phyloP scores from a whole-genome alignment of 2,888 invertebrate genomes.

The Tipula helvola region DNA sequence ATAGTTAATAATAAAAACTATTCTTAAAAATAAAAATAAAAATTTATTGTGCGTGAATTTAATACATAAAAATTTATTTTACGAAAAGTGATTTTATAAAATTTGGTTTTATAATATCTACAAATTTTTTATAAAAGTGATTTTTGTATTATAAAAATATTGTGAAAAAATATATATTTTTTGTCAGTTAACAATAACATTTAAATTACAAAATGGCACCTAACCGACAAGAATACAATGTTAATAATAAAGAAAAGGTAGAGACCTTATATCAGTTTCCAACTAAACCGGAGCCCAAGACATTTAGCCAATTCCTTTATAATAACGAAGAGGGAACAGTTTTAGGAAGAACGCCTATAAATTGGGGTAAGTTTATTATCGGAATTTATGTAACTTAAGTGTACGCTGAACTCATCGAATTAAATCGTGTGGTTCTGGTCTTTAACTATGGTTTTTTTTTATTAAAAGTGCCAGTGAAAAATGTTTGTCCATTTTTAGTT shows the following conservation, averaged over 20 bases:
- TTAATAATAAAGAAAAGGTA: neutral
- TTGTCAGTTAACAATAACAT: neutral
- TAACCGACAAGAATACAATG: neutral
- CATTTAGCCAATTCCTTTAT: neutral
- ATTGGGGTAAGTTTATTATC: conserved; percentile 14
- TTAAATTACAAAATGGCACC: neutral
- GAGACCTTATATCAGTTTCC: neutral
- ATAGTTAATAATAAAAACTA: neutral
- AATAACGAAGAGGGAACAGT: neutral
- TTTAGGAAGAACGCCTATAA: conserved; percentile 14
- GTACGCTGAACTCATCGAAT: neutral
- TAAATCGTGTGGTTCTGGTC: neutral
- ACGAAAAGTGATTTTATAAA: neutral
- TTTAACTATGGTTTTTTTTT: neutral
- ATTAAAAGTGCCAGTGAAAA: neutral
- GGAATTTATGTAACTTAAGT: neutral
- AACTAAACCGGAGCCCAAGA: neutral
- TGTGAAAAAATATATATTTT: neutral
- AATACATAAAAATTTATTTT: neutral
- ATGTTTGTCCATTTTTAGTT: too few relatives aligned
- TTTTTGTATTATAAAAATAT: neutral
- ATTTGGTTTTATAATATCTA: neutral
- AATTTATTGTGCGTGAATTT: neutral
- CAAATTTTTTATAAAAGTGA: neutral
- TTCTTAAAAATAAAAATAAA: neutral